phyloP scores from a whole-genome alignment of 2,797 vertebrate genomes.

The Peromyscus attwateri region DNA sequence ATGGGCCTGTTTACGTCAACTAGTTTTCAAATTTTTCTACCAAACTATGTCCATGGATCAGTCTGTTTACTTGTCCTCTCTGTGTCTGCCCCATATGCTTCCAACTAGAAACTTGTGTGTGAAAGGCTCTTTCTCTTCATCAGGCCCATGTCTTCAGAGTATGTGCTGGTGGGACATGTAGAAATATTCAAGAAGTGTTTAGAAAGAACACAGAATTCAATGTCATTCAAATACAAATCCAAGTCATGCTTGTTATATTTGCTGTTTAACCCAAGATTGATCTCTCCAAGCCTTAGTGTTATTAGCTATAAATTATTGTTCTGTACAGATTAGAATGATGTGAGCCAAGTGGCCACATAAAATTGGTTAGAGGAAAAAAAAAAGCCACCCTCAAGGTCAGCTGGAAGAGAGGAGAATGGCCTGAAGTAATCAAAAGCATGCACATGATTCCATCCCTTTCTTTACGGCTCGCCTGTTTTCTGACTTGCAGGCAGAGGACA shows the following conservation, averaged over 20 bases:
- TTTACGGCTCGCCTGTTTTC: not conserved
- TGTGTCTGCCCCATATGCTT: accelerated
- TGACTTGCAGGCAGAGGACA: constrained; percentile 95
- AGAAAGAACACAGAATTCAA: not conserved
- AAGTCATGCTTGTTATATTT: not conserved
- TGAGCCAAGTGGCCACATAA: not conserved
- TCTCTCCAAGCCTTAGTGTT: not conserved
- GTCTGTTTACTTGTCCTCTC: not conserved
- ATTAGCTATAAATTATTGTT: not conserved
- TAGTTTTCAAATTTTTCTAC: not conserved
- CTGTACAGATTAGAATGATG: not conserved
- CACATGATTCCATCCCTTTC: accelerated
- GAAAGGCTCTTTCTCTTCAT: not conserved
- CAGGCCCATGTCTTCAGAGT: not conserved
- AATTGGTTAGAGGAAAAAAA: not conserved
- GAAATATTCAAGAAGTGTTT: not conserved
- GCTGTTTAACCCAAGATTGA: not conserved
- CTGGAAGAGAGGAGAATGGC: not conserved
- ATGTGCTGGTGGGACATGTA: not conserved
- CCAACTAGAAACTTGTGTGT: not conserved
- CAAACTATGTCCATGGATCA: not conserved
- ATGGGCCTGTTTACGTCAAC: not conserved
- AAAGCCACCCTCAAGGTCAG: not conserved
- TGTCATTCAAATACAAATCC: not conserved
- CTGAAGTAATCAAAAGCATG: not conserved